Base-by-base conservation (phyloP, 2,113 vertebrate species). In the Malurus cyaneus region DNA sequence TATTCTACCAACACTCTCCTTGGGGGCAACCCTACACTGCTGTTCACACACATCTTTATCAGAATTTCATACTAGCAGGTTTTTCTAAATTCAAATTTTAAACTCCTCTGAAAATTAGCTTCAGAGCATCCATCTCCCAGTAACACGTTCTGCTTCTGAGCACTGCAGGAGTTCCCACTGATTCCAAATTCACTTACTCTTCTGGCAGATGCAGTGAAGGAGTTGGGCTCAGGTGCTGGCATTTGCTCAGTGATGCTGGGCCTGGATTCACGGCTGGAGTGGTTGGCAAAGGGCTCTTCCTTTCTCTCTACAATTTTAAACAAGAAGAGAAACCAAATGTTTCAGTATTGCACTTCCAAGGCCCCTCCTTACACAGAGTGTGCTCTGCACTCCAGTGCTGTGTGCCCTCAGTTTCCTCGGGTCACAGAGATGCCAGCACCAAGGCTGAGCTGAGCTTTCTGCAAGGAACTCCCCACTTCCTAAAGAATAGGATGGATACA, bases 141-240 rank as follows among this genome's bases (percentile, higher is more conserved):
- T 3, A 31, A 29, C 77, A 53, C 23, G 66, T 67, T 14, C 73
- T 47, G 78, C 81, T 91, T 34, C 31, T 20, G 11, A 93, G 89
- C 46, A 52, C 87, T 77, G 57, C 14, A 89, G 47, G 32, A 79
- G 71, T 83, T 70, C 80, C 78, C 73, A 52, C 1, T 13, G 59
- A 77, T 88, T 39, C 65, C 69, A 76, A 72, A 89, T 86, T 64
- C 89, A 97, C 98, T 98, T 96, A 98, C 98, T 93, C 96, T 98
- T 96, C 97, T 95, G 91, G 97, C 93, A 87, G 97, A 92, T 72
- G 96, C 93, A 84, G 97, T 96, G 96, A 97, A 96, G 84, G 96
- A 93, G 80, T 96, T 97, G 78, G 96, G 95, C 87, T 96, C 86
- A 1, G 97, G 91, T 74, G 95, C 28, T 81, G 97, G 92, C 44